A percentile compares a stretch with the other conserved stretches of the same genome.
Evolutionary conservation across 2,797 vertebrate species (phyloP).

Genomic region (Gymnopithys bicolor): DNA sequence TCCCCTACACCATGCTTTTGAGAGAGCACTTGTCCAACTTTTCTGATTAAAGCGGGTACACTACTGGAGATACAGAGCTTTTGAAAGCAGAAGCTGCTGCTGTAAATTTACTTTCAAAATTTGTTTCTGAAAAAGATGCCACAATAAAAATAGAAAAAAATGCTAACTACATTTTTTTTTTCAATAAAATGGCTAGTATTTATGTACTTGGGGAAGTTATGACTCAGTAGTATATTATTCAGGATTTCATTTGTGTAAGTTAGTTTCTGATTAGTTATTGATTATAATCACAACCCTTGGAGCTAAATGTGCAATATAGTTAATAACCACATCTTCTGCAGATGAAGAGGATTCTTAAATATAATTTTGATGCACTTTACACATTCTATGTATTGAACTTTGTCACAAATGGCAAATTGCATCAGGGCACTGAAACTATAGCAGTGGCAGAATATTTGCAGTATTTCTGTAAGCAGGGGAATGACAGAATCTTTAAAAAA

Average conservation of each 20-base stretch:
- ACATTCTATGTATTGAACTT: slow-evolving; percentile 56
- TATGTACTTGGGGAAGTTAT: slow-evolving; percentile 36
- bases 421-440: not conserved
- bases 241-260: slow-evolving; percentile 60
- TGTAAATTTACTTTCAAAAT: slow-evolving; percentile 19
- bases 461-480: not conserved
- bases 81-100: slow-evolving; percentile 16
- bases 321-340: slow-evolving; percentile 22
- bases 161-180: slow-evolving; percentile 25
- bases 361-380: slow-evolving; percentile 38
- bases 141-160: slow-evolving; percentile 31
- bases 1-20: not conserved
- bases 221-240: slow-evolving; percentile 47
- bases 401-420: slow-evolving; percentile 31
- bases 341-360: slow-evolving; percentile 31
- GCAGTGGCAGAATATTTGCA: not conserved
- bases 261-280: slow-evolving; percentile 60
- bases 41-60: slow-evolving; percentile 13
- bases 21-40: slow-evolving; percentile 4
- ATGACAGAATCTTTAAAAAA: not conserved
- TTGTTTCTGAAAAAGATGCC: slow-evolving; percentile 15
- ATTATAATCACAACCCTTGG: slow-evolving; percentile 60
- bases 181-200: slow-evolving; percentile 12
- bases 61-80: not conserved
- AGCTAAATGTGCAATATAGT: slow-evolving; percentile 37